These are phyloP conservation scores for Synanthedon vespiformis DNA, from an alignment of 2,888 invertebrate species.

Conservation along the genomic window DNA sequence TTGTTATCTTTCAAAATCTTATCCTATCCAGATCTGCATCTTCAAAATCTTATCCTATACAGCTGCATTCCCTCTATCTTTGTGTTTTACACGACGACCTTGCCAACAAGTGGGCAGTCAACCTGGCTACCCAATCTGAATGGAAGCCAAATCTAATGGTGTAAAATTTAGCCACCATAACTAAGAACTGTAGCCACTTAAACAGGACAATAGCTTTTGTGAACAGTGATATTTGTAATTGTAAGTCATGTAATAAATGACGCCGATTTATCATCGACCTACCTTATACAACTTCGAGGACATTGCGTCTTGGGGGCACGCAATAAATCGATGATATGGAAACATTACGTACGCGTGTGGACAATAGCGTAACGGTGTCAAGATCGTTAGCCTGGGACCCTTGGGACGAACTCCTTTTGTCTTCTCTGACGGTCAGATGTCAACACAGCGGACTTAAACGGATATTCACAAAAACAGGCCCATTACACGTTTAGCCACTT, in stretches of 20 bases:
- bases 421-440: conserved; percentile 36
- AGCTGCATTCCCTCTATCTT: too few species aligned
- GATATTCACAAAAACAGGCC: neutral
- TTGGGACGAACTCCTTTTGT: conserved; percentile 27
- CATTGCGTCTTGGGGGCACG: conserved; percentile 14
- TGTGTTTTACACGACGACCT: too few species aligned
- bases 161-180: too few species aligned
- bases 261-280: conserved; percentile 27
- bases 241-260: conserved; percentile 29
- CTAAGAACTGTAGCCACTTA: too few species aligned
- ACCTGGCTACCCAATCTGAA: too few species aligned
- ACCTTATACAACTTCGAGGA: conserved; percentile 13
- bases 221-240: conserved; percentile 10
- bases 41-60: too few species aligned
- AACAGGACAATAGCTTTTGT: conserved; percentile 7
- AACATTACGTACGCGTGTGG: conserved; percentile 25
- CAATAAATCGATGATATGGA: conserved; percentile 29
- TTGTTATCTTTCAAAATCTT: too few species aligned
- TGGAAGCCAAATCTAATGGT: too few species aligned
- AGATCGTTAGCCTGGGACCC: conserved; percentile 23
- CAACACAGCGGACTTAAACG: conserved; percentile 14
- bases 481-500: too few species aligned
- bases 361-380: conserved; percentile 48
- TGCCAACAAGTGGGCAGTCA: too few species aligned
- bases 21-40: too few species aligned